These are phyloP conservation scores for Stomatorhinus ivindoensis DNA, from an alignment of 2,113 vertebrate genomes.

Conservation along the genomic window DNA sequence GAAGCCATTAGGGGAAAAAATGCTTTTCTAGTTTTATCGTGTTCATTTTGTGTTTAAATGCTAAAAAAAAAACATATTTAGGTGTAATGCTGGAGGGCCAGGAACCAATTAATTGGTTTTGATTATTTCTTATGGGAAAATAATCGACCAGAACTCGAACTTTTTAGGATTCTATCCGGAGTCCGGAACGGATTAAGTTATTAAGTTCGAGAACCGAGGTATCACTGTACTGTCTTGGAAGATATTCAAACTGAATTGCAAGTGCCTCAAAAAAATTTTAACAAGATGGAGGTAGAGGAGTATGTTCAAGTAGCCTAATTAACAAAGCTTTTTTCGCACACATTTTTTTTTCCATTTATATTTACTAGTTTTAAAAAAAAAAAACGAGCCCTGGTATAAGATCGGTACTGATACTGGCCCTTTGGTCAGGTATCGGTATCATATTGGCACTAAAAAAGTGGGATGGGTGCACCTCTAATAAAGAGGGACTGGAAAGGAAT, in stretches of 20 bases:
- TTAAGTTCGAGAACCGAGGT: no score
- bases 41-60: no score
- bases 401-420: background rate
- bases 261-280: background rate
- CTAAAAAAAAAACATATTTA: no score
- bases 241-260: background rate
- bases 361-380: background rate
- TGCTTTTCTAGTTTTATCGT: no score
- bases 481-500: background rate
- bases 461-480: background rate
- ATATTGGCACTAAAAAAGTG: background rate
- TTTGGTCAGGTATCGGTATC: background rate
- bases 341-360: background rate
- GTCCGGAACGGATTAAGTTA: no score
- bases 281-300: background rate
- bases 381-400: background rate
- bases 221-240: background rate
- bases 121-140: no score
- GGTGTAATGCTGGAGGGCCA: no score
- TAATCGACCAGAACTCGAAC: no score
- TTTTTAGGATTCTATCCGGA: no score
- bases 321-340: background rate
- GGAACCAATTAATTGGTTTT: no score
- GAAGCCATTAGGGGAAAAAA: no score
- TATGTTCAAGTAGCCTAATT: background rate